These are phyloP conservation scores for Cyphomyrmex costatus DNA, from an alignment of 1,140 invertebrate genomes.

Conservation along the genomic window DNA sequence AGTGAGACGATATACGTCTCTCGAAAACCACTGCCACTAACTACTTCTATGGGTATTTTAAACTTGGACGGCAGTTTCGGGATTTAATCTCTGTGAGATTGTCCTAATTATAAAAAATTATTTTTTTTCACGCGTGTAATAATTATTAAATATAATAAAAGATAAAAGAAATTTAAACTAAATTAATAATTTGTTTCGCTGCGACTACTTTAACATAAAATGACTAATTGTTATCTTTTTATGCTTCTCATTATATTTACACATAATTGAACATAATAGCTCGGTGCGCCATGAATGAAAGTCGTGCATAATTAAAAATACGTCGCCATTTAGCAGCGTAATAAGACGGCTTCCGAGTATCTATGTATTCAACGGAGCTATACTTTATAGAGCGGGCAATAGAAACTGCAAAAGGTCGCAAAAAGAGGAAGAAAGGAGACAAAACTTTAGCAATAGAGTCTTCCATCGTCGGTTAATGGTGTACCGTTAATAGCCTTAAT, in stretches of 20 bases:
- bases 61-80: neutral
- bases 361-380: slow-evolving; percentile 50
- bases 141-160: neutral
- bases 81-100: neutral
- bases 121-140: neutral
- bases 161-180: neutral
- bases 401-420: slow-evolving; percentile 56
- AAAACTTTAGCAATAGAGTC: slow-evolving; percentile 69
- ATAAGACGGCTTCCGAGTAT: slow-evolving; percentile 33
- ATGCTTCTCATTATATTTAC: neutral
- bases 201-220: neutral
- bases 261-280: slow-evolving; percentile 47
- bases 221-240: neutral
- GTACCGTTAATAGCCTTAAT: slow-evolving; percentile 73
- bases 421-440: slow-evolving; percentile 15
- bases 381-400: slow-evolving; percentile 41
- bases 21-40: neutral
- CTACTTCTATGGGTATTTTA: neutral
- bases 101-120: neutral
- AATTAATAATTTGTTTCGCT: slow-evolving; percentile 11
- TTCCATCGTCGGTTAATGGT: slow-evolving; percentile 60
- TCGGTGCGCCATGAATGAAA: slow-evolving; percentile 7
- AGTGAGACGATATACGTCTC: slow-evolving; percentile 22
- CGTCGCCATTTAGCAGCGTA: slow-evolving; percentile 42
- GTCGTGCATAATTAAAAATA: slow-evolving; percentile 70